Conservation (phyloP, 2,888 invertebrate genomes). For the Hylaea fasciaria region DNA sequence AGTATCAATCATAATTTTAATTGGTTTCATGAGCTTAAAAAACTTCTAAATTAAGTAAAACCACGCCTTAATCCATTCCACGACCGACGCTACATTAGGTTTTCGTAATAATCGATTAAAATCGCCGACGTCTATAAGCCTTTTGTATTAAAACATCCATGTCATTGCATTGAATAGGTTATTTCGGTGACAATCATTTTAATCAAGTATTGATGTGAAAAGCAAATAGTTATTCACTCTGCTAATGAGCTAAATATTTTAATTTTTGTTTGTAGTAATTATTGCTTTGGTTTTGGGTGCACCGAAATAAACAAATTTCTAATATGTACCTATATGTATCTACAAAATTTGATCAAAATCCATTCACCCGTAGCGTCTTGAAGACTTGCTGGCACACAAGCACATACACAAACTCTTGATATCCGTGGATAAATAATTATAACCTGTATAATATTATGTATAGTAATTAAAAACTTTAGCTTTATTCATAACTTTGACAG, state of each 20-base stretch:
- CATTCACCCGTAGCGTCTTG: no score
- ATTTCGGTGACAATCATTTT: constrained; percentile 37
- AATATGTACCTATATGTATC: no score
- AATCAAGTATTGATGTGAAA: constrained; percentile 37
- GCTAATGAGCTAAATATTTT: constrained; percentile 21
- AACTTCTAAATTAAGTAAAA: no score
- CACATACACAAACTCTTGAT: no score
- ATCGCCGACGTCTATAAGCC: constrained; percentile 19
- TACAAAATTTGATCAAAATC: no score
- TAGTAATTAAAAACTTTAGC: no score
- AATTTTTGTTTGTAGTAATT: constrained; percentile 7
- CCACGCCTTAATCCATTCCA: not conserved
- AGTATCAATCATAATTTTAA: no score
- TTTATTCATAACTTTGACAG: no score
- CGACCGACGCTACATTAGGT: constrained; percentile 17
- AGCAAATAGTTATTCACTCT: constrained; percentile 17
- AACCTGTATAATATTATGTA: no score
- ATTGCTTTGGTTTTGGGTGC: not conserved
- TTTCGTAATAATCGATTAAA: constrained; percentile 34
- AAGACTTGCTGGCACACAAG: no score
- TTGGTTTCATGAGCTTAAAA: no score
- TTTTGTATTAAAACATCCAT: constrained; percentile 38
- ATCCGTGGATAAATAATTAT: no score
- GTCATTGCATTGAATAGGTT: constrained; percentile 45
- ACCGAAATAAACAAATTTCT: not conserved